phyloP scores from a whole-genome alignment of 2,888 invertebrate species.

The Acronicta aceris region DNA sequence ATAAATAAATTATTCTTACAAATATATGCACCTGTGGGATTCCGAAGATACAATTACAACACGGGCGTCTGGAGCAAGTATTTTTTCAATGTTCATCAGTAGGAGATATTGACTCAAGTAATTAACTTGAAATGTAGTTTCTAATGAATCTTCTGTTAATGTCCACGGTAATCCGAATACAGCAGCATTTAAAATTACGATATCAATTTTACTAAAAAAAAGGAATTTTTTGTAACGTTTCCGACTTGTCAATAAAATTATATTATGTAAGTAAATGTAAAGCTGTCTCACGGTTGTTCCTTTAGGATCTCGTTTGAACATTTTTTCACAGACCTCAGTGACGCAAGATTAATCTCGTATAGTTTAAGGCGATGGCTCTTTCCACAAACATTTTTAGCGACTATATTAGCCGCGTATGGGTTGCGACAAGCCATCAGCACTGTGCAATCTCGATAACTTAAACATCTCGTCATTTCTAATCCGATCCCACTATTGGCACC shows the following conservation, averaged over 20 bases:
- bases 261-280: not conserved
- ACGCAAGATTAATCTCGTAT: slow-evolving; percentile 78
- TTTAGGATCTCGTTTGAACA: slow-evolving; percentile 70
- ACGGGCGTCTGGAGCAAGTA: slow-evolving; percentile 91
- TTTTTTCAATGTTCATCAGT: slow-evolving; percentile 91
- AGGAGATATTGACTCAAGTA: slow-evolving; percentile 95
- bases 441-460: slow-evolving; percentile 94
- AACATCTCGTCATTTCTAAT: slow-evolving; percentile 94
- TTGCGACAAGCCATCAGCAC: slow-evolving; percentile 96
- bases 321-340: slow-evolving; percentile 76
- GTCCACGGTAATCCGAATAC: slow-evolving; percentile 93
- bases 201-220: slow-evolving; percentile 90
- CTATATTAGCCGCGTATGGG: slow-evolving; percentile 88
- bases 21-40: slow-evolving; percentile 92
- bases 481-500: slow-evolving; percentile 99
- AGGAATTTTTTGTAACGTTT: not conserved
- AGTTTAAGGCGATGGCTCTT: slow-evolving; percentile 63
- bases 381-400: slow-evolving; percentile 64
- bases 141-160: slow-evolving; percentile 93
- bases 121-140: slow-evolving; percentile 96
- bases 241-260: not conserved
- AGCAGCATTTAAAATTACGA: slow-evolving; percentile 94
- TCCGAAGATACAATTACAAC: slow-evolving; percentile 96
- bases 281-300: slow-evolving; percentile 26
- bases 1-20: not conserved